Conservation (phyloP, 2,797 vertebrate genomes). For the Acanthurus leucopareius region DNA sequence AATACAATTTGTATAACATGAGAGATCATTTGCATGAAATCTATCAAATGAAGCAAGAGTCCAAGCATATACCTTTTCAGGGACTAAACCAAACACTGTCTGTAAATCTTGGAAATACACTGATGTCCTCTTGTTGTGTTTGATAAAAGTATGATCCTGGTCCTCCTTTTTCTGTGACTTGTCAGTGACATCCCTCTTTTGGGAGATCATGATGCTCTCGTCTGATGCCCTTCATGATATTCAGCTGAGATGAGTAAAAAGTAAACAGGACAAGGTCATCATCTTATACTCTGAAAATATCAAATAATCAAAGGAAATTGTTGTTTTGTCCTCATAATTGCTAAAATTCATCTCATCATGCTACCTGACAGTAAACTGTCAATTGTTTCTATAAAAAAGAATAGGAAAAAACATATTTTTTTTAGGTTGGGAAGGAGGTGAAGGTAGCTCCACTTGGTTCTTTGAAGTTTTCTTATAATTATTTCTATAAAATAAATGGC, state of each 20-base stretch:
- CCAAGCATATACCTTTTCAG: conserved; percentile 6
- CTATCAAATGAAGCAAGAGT: conserved; percentile 42
- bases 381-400: background rate
- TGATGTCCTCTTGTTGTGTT: conserved; percentile 9
- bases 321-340: conserved; percentile 10
- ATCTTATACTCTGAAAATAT: conserved; percentile 20
- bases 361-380: background rate
- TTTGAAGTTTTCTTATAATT: background rate
- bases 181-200: conserved; percentile 11
- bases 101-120: conserved; percentile 15
- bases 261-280: conserved; percentile 5
- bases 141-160: conserved; percentile 5
- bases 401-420: background rate
- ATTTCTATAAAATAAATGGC: background rate
- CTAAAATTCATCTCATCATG: background rate
- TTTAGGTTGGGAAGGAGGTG: background rate
- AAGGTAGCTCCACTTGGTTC: background rate
- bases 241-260: conserved; percentile 7
- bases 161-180: conserved; percentile 15
- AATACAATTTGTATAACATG: conserved; percentile 46
- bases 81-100: conserved; percentile 40
- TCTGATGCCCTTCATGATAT: background rate
- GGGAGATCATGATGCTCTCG: conserved; percentile 33
- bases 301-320: background rate
- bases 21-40: conserved; percentile 52